phyloP scores from a whole-genome alignment of 2,113 vertebrate genomes.

The Caretta caretta region DNA sequence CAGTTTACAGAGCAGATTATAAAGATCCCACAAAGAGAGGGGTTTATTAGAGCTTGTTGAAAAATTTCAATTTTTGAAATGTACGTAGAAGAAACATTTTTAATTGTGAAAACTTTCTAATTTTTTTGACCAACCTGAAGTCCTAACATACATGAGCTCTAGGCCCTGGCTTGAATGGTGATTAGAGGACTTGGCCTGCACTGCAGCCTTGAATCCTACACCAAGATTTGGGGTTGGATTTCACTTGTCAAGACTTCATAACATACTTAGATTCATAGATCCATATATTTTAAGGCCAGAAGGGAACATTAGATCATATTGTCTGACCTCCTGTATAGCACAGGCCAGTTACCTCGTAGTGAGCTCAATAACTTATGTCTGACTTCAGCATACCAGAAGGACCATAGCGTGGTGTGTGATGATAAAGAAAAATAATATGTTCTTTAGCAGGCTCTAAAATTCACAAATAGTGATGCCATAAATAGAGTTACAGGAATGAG shows the following conservation, averaged over 20 bases:
- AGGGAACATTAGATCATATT: too few species aligned
- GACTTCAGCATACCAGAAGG: rapidly evolving
- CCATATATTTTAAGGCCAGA: background rate
- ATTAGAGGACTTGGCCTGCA: background rate
- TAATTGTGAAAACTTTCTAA: background rate
- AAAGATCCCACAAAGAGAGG: background rate
- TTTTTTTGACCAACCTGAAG: background rate
- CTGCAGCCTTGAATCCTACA: background rate
- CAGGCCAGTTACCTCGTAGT: rapidly evolving
- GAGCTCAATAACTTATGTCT: background rate
- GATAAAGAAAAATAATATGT: background rate
- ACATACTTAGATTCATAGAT: background rate
- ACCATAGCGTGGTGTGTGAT: background rate
- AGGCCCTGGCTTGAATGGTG: background rate
- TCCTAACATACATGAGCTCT: background rate
- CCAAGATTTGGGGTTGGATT: background rate
- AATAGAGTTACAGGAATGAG: background rate
- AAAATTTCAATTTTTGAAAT: background rate
- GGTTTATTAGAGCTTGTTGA: too few species aligned
- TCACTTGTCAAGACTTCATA: rapidly evolving
- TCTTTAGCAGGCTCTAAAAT: background rate
- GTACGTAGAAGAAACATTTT: background rate
- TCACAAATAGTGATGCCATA: background rate
- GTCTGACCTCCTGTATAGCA: background rate
- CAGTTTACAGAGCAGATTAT: background rate